Percentiles rank a stretch among this genome's conserved stretches.
Conservation (phyloP, 2,113 vertebrate species). For the Psophia crepitans region DNA sequence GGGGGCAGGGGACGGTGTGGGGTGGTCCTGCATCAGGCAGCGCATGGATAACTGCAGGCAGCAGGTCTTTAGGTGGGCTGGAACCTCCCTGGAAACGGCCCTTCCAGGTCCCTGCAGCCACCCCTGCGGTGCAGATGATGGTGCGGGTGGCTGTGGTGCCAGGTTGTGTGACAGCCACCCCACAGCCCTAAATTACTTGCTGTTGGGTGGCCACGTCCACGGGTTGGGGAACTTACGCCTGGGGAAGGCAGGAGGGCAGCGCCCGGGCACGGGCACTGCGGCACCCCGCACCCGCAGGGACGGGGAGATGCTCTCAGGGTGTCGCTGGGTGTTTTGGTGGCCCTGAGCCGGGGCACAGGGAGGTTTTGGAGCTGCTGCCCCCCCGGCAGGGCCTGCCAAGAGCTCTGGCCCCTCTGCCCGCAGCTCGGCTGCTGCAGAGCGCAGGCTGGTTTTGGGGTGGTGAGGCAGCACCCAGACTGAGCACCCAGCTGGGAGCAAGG, state of each 20-base stretch:
- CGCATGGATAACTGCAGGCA: neutral
- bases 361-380: neutral
- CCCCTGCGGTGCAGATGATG: neutral
- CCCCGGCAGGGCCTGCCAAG: too few species aligned
- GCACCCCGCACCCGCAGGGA: neutral
- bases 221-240: neutral
- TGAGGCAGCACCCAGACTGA: neutral
- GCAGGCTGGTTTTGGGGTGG: neutral
- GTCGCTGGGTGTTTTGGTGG: fast-evolving
- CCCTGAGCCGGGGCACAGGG: fast-evolving
- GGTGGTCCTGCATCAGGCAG: neutral
- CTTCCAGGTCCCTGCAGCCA: neutral
- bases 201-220: neutral
- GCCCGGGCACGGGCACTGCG: neutral
- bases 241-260: neutral
- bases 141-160: neutral
- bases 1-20: neutral
- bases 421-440: neutral
- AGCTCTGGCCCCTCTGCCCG: too few species aligned
- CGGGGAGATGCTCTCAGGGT: neutral
- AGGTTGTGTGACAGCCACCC: neutral
- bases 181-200: neutral
- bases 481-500: neutral
- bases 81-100: neutral
- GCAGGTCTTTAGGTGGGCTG: neutral